Conservation (phyloP, 2,113 vertebrate genomes). For the Colius striatus region DNA sequence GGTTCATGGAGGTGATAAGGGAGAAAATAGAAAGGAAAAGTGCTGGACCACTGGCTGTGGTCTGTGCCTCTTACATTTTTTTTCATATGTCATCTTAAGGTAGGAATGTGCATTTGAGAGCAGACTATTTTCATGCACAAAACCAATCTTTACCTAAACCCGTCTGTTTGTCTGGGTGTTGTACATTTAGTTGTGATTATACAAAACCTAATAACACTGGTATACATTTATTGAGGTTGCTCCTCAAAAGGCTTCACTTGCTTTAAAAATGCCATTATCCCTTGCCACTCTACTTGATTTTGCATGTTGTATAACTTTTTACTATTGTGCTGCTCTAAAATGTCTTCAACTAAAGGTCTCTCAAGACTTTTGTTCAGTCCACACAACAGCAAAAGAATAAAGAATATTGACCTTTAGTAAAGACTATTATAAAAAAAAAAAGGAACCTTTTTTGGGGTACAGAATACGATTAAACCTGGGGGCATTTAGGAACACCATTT, state of each 20-base stretch:
- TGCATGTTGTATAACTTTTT: background rate
- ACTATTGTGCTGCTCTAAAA: background rate
- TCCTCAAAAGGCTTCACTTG: background rate
- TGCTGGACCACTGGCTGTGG: background rate
- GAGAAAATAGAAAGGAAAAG: background rate
- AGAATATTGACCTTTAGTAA: background rate
- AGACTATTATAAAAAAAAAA: background rate
- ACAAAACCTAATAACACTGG: background rate
- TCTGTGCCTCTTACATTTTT: background rate
- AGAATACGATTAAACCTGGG: background rate
- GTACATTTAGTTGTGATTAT: background rate
- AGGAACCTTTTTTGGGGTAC: fast-evolving
- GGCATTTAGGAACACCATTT: background rate
- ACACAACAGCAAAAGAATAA: background rate
- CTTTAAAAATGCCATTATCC: background rate
- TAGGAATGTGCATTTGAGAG: background rate
- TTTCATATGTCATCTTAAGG: background rate
- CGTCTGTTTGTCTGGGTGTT: background rate
- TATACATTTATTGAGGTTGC: background rate
- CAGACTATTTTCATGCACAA: background rate
- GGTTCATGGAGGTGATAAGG: background rate
- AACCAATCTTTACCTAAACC: background rate
- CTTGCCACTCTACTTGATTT: background rate
- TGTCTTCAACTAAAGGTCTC: background rate
- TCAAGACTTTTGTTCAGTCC: background rate